phyloP scores from a whole-genome alignment of 2,113 vertebrate genomes.

The Chaenocephalus aceratus region DNA sequence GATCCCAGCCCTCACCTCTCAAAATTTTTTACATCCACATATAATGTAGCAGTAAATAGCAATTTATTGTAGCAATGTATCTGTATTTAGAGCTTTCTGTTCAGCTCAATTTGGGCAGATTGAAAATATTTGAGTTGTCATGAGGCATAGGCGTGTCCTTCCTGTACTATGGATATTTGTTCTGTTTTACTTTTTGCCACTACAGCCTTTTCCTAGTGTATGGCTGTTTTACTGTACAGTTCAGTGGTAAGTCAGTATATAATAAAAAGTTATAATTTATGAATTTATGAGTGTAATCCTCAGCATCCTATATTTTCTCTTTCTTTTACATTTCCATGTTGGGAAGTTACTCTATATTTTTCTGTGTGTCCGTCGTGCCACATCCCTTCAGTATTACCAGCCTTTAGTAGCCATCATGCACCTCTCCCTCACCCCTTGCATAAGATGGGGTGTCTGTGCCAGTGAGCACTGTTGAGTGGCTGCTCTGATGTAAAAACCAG shows the following conservation, averaged over 20 bases:
- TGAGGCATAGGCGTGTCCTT: slow-evolving; percentile 23
- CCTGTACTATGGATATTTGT: slow-evolving; percentile 4
- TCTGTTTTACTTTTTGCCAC: neutral
- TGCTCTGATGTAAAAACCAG: slow-evolving; percentile 14
- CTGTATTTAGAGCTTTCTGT: slow-evolving; percentile 14
- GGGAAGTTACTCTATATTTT: neutral
- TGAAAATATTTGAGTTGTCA: slow-evolving; percentile 19
- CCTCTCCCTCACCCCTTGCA: neutral
- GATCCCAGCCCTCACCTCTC: slow-evolving; percentile 53
- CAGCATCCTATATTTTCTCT: neutral
- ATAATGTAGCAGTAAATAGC: slow-evolving; percentile 6
- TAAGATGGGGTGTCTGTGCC: slow-evolving; percentile 43
- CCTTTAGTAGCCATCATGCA: slow-evolving; percentile 4
- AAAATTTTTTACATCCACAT: slow-evolving; percentile 33
- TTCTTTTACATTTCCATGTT: neutral
- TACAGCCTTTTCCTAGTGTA: neutral
- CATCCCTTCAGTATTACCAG: slow-evolving; percentile 5
- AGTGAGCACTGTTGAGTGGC: slow-evolving; percentile 28
- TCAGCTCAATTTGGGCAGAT: slow-evolving; percentile 18
- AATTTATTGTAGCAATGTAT: slow-evolving; percentile 8
- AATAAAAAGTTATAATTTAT: neutral
- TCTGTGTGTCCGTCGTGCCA: slow-evolving; percentile 4
- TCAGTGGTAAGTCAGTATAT: neutral
- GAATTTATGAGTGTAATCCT: neutral
- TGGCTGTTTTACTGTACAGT: neutral